Base-by-base conservation (phyloP, 2,888 invertebrate genomes). In the Sisyra terminalis region DNA sequence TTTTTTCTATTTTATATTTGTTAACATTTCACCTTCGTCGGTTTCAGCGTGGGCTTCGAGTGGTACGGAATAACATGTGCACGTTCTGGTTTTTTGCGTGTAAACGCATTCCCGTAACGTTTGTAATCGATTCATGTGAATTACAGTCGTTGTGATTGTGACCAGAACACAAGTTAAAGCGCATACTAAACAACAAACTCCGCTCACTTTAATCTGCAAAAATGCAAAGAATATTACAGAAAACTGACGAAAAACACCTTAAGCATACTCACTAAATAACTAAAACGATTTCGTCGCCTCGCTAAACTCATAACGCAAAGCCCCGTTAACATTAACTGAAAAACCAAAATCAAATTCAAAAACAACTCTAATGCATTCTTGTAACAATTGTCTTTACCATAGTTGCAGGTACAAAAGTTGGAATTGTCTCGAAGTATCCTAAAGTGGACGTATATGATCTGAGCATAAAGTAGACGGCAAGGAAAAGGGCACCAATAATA, bases 391-490 rank as follows among this genome's bases (percentile, higher is more conserved):
- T 24, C 24, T 70, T 75, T 63, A 90, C 90, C 82, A 89, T 80
- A 50, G 84, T 80, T 45, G 89, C 89, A 31, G 89, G 89, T 51
- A 92, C 86, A 56, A 90, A 92, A 5, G 89, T 88, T n/a, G 92
- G 92, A 51, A 93, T 84, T 0, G 92, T 89, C 68, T 93, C 92
- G 61, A 92, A 78, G 55, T 88, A 74, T 41, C 72, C 73, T 39
- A 80, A 70, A 1, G 80, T 80, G 1, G 79, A 77, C 1, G 87
- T 88, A 58, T 85, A 79, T 2, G 82, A 76, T 16, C 84, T 69
- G 45, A 87, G 71, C 49, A 85, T 70, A 55, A 84, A 79, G 57
- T 85, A 85, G 49, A 87, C 79, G 2, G 82, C 79, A 5, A 84
- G 72, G 57, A 85, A 75, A 46, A 86, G 67, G 11, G 80, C 77